phyloP scores from a whole-genome alignment of 35 echinoderm and acorn worm genomes.

The Apostichopus japonicus region DNA sequence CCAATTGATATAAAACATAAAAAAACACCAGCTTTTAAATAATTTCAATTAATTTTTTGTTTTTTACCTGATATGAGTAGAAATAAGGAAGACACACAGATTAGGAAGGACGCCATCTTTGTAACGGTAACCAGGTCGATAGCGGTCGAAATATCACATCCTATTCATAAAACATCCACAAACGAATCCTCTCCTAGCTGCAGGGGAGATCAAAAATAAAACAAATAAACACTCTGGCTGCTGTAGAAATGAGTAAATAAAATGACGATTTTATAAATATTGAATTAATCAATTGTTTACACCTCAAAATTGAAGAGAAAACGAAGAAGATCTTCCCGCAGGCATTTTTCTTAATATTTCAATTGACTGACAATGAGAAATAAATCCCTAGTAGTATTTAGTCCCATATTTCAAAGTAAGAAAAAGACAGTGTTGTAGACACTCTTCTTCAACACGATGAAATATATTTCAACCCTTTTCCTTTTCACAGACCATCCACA shows the following conservation, averaged over 20 bases:
- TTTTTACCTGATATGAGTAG: neutral
- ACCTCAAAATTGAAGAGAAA: neutral
- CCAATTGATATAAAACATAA: too few relatives aligned
- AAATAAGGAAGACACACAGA: neutral
- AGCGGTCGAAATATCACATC: neutral
- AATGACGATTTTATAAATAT: neutral
- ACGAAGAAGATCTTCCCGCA: neutral
- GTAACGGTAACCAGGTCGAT: neutral
- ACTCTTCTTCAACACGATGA: neutral
- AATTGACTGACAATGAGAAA: neutral
- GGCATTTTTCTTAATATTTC: neutral
- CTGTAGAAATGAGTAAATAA: neutral
- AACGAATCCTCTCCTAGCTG: neutral
- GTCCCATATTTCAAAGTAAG: neutral
- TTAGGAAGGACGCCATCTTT: conserved; percentile 3
- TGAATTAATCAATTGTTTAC: conserved; percentile 10
- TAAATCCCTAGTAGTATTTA: neutral
- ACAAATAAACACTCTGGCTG: neutral
- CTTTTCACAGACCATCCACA: neutral
- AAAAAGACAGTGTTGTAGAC: too few relatives aligned
- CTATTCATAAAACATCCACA: neutral
- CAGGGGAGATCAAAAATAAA: neutral
- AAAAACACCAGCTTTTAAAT: too few relatives aligned
- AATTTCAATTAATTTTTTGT: too few relatives aligned
- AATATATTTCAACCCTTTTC: neutral